Conservation (phyloP, 1,140 invertebrate genomes). For the Trigoniulus corallinus region DNA sequence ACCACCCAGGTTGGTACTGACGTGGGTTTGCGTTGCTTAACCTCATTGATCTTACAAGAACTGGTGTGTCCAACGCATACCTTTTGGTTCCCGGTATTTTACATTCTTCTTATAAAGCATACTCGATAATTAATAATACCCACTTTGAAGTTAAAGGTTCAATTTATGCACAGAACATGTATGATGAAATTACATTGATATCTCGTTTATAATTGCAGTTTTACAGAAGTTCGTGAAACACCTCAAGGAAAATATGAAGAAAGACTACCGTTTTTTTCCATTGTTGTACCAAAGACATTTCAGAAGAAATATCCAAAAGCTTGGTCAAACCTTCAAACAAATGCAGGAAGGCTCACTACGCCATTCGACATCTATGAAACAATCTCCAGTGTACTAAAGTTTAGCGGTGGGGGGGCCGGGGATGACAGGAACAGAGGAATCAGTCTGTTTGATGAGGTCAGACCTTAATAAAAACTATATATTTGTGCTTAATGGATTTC, state of each 20-base stretch:
- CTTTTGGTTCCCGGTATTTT: no score
- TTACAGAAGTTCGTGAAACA: conserved; percentile 53
- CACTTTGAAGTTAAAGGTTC: no score
- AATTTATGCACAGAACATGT: no score
- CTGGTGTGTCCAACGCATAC: no score
- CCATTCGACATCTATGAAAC: conserved; percentile 68
- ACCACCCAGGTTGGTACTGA: no score
- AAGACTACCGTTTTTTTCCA: conserved; percentile 63
- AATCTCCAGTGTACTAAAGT: conserved; percentile 41
- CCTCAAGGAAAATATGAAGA: conserved; percentile 81
- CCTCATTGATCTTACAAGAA: no score
- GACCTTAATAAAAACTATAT: background rate
- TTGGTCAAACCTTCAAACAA: conserved; percentile 43
- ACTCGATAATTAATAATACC: no score
- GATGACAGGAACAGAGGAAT: conserved; percentile 41
- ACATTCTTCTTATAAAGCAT: no score
- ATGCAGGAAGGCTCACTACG: conserved; percentile 48
- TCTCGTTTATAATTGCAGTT: no score
- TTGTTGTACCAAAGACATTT: conserved; percentile 53
- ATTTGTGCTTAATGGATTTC: background rate
- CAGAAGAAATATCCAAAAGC: conserved; percentile 37
- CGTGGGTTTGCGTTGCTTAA: no score
- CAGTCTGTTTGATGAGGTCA: conserved; percentile 50
- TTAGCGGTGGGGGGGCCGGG: conserved; percentile 21
- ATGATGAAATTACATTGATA: no score